phyloP scores from a whole-genome alignment of 2,113 vertebrate genomes.

The Odobenus rosmarus region DNA sequence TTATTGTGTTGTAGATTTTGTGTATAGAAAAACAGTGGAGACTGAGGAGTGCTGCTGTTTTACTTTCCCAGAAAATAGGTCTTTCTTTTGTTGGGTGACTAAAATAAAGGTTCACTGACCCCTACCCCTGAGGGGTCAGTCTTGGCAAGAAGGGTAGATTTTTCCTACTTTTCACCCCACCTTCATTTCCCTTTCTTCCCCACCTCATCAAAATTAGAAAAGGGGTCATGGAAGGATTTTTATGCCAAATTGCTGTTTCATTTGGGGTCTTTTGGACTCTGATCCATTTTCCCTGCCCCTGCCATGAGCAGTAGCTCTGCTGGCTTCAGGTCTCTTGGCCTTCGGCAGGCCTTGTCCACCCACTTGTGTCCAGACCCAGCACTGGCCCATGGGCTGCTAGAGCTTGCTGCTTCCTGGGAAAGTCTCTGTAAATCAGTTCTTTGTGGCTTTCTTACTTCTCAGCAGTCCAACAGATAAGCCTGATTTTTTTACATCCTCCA shows the following conservation, averaged over 20 bases:
- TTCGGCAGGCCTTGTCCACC: not conserved
- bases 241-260: not conserved
- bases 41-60: not conserved
- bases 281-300: not conserved
- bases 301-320: not conserved
- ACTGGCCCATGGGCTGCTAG: not conserved
- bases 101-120: not conserved
- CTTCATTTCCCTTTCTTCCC: not conserved
- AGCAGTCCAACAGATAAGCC: accelerated
- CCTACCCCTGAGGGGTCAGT: not conserved
- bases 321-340: not conserved
- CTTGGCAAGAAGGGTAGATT: not conserved
- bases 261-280: not conserved
- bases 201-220: not conserved
- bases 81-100: not conserved
- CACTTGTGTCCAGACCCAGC: not conserved
- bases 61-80: not conserved
- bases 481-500: not conserved
- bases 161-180: not conserved
- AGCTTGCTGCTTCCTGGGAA: not conserved
- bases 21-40: not conserved
- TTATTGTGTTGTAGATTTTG: not conserved
- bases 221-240: not conserved
- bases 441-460: not conserved
- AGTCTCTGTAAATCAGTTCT: not conserved